phyloP scores from a whole-genome alignment of 2,113 vertebrate genomes.

The Sakesphorus luctuosus region DNA sequence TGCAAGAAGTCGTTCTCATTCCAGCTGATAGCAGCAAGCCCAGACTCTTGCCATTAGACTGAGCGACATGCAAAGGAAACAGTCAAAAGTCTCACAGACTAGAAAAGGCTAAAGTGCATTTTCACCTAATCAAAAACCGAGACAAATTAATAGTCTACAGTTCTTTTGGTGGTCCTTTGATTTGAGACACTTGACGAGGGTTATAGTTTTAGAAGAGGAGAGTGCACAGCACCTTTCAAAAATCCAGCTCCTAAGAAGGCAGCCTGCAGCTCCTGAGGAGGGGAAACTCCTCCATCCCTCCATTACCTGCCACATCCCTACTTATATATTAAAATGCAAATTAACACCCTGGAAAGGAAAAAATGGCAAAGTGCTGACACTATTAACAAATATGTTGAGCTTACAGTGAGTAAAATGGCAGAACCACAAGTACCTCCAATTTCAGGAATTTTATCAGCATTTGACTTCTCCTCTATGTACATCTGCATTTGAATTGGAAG shows the following conservation, averaged over 20 bases:
- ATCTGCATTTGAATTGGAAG: background rate
- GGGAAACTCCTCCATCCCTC: background rate
- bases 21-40: background rate
- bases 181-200: background rate
- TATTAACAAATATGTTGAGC: background rate
- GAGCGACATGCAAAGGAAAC: background rate
- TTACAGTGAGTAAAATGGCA: background rate
- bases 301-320: background rate
- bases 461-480: fast-evolving
- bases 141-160: background rate
- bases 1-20: slow-evolving; percentile 7
- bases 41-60: slow-evolving; percentile 42
- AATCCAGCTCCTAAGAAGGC: background rate
- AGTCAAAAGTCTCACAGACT: slow-evolving; percentile 2
- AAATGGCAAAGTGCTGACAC: background rate
- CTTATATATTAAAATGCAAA: background rate
- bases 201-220: background rate
- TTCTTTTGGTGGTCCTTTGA: background rate
- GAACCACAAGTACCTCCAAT: background rate
- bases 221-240: background rate
- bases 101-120: slow-evolving; percentile 16
- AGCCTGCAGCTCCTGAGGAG: background rate
- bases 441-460: background rate
- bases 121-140: slow-evolving; percentile 27
- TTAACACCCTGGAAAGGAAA: background rate